A percentile compares a stretch with the other conserved stretches of the same genome.
These are phyloP conservation scores for Cryptotis parvus DNA, from an alignment of 2,113 vertebrate genomes.

Conservation along the genomic window DNA sequence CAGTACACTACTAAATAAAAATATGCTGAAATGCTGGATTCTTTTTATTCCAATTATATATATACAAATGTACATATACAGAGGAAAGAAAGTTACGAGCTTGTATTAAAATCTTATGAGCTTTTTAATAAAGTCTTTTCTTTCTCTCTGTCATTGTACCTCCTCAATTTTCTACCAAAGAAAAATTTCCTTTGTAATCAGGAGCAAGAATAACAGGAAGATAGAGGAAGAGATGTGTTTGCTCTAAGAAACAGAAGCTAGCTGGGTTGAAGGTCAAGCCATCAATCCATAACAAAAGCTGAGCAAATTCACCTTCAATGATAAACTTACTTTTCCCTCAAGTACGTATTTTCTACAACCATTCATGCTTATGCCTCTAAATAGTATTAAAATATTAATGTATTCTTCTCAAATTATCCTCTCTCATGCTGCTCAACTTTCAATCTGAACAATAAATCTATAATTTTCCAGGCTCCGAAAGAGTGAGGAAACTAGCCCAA, in stretches of 20 bases:
- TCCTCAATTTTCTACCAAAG: conserved; percentile 38
- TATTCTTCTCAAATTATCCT: conserved; percentile 64
- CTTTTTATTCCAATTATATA: not conserved
- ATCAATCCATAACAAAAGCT: conserved; percentile 39
- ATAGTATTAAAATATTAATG: conserved; percentile 78
- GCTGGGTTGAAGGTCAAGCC: conserved; percentile 45
- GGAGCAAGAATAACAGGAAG: conserved; percentile 16
- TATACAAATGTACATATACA: not conserved
- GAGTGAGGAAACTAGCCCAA: conserved; percentile 42
- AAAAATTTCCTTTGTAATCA: conserved; percentile 27
- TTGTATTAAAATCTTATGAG: conserved; percentile 37
- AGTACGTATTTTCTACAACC: conserved; percentile 62
- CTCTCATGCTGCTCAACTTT: conserved; percentile 66
- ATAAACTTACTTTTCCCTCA: conserved; percentile 68
- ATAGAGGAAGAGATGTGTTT: not conserved
- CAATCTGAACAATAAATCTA: conserved; percentile 62
- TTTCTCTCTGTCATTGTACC: conserved; percentile 35
- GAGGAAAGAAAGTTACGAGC: not conserved
- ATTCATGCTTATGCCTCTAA: conserved; percentile 50
- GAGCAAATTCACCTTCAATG: conserved; percentile 54
- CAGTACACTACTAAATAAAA: conserved; percentile 24
- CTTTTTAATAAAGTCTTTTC: conserved; percentile 31
- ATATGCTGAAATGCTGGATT: not conserved
- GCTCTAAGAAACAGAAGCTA: conserved; percentile 62
- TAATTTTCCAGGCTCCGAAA: conserved; percentile 50